Evolutionary conservation across 2,797 vertebrate genomes (phyloP).

Genomic region (Euthynnus affinis): DNA sequence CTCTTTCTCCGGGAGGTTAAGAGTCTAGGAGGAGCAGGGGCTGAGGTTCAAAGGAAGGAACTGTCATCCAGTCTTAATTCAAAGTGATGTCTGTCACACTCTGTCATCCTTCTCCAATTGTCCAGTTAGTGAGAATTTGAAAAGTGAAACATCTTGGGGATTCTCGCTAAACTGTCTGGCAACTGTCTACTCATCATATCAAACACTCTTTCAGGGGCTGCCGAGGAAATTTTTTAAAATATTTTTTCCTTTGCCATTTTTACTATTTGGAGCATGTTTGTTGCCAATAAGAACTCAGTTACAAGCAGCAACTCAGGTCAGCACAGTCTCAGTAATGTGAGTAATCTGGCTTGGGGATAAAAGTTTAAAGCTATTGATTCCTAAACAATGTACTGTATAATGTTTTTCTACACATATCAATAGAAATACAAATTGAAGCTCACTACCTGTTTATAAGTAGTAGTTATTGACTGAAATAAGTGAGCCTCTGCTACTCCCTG

Average conservation of each 20-base stretch:
- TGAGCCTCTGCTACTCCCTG: constrained; percentile 17
- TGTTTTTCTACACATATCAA: constrained; percentile 65
- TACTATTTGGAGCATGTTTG: not conserved
- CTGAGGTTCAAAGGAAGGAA: constrained; percentile 60
- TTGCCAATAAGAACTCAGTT: not conserved
- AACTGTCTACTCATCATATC: constrained; percentile 31
- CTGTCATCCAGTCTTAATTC: constrained; percentile 57
- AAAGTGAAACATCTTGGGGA: constrained; percentile 40
- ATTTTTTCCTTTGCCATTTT: not conserved
- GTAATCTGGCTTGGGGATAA: constrained; percentile 30
- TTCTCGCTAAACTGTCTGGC: constrained; percentile 30
- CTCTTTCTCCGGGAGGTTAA: constrained; percentile 72
- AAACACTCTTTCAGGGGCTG: not conserved
- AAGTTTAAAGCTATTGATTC: constrained; percentile 60
- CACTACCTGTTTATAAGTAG: constrained; percentile 46
- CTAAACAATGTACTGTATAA: constrained; percentile 24
- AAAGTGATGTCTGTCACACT: constrained; percentile 54
- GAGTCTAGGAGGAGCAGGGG: constrained; percentile 54
- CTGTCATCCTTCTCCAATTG: constrained; percentile 43
- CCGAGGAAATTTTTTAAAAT: constrained; percentile 1
- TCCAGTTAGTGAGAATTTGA: constrained; percentile 42
- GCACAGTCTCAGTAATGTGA: constrained; percentile 4
- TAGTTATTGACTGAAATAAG: constrained; percentile 61
- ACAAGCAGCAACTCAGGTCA: constrained; percentile 1
- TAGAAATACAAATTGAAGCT: constrained; percentile 47